Conservation (phyloP, 92 coral and sea anemone genomes). For the Siderastrea radians region DNA sequence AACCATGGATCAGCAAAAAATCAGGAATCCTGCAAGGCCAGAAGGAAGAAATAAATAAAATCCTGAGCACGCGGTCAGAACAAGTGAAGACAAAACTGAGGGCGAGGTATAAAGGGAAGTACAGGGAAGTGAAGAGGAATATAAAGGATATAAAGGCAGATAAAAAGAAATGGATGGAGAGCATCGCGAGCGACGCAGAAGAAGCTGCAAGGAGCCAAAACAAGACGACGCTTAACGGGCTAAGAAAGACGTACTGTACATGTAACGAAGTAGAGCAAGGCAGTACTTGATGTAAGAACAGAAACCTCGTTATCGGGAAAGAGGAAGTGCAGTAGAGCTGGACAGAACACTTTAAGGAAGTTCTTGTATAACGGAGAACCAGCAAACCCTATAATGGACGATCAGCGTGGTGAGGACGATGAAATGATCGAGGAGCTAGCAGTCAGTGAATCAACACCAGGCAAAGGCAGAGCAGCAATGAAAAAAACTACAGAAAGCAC, state of each 20-base stretch:
- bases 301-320: conserved; percentile 32
- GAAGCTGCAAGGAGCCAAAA: conserved; percentile 51
- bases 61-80: not conserved
- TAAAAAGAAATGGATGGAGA: conserved; percentile 29
- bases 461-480: conserved; percentile 46
- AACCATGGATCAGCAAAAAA: conserved; percentile 36
- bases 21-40: conserved; percentile 3
- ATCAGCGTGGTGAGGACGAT: not conserved
- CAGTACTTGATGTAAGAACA: conserved; percentile 33
- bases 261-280: conserved; percentile 12
- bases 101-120: conserved; percentile 12
- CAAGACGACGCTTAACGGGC: conserved; percentile 41
- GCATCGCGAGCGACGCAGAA: conserved; percentile 42
- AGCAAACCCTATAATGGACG: conserved; percentile 21
- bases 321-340: conserved; percentile 44
- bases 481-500: conserved; percentile 26
- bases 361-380: conserved; percentile 45
- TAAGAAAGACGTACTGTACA: conserved; percentile 44
- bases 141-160: conserved; percentile 20
- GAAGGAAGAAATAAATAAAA: conserved; percentile 22
- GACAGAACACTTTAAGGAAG: conserved; percentile 60
- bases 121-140: conserved; percentile 53
- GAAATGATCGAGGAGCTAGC: conserved; percentile 44
- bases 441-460: conserved; percentile 39
- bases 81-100: conserved; percentile 31